Evolutionary conservation across 2,113 vertebrate genomes (phyloP).

Genomic region (Setophaga coronata): DNA sequence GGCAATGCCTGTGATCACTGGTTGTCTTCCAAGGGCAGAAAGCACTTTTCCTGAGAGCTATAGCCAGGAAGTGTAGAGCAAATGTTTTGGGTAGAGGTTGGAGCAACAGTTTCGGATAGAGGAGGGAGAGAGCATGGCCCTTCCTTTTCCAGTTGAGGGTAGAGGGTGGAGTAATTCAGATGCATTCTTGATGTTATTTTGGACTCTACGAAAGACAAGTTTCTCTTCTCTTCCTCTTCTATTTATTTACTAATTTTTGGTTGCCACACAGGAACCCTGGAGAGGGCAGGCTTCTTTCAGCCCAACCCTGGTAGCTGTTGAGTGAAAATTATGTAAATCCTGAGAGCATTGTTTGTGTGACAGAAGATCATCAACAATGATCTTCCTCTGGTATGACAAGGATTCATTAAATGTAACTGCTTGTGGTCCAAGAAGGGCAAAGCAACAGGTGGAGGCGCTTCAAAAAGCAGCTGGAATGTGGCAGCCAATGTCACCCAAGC

Average conservation of each 20-base stretch:
- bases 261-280: neutral
- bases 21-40: neutral
- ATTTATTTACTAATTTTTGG: constrained; percentile 13
- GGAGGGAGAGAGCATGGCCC: rapidly evolving
- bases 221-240: neutral
- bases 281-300: neutral
- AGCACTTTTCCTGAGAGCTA: neutral
- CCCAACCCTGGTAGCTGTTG: neutral
- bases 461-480: constrained; percentile 58
- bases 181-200: constrained; percentile 25
- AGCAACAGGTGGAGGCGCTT: constrained; percentile 55
- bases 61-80: neutral
- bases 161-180: neutral
- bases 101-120: neutral
- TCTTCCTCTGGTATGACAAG: constrained; percentile 39
- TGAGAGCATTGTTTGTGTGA: neutral
- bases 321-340: constrained; percentile 56
- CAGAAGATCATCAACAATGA: constrained; percentile 46
- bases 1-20: neutral
- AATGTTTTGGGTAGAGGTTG: neutral
- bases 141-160: neutral
- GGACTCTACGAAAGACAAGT: neutral
- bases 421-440: constrained; percentile 26
- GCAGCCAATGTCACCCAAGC: constrained; percentile 33
- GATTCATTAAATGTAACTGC: constrained; percentile 48